These are phyloP conservation scores for Ptychadena robeensis DNA, from an alignment of 2,797 vertebrate species.

Conservation along the genomic window DNA sequence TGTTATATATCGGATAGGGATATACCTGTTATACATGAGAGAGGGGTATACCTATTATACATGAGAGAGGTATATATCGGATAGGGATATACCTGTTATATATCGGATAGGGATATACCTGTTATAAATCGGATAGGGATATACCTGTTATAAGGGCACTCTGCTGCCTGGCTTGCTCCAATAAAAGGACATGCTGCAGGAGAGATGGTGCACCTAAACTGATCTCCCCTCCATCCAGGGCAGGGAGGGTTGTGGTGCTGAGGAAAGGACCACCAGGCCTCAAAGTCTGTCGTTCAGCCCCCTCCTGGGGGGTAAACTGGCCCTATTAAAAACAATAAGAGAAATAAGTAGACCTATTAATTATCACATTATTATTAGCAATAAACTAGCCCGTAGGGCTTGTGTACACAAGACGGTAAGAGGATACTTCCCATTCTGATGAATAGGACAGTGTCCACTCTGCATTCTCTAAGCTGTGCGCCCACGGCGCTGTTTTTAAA, in stretches of 20 bases:
- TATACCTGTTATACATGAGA: too few relatives aligned
- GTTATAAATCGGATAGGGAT: too few relatives aligned
- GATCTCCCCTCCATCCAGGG: constrained; percentile 81
- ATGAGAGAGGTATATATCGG: too few relatives aligned
- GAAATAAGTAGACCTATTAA: background rate
- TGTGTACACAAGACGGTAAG: too few relatives aligned
- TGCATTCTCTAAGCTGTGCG: too few relatives aligned
- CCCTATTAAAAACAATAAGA: constrained; percentile 6
- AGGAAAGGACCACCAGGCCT: constrained; percentile 88
- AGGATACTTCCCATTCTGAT: too few relatives aligned
- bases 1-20: too few relatives aligned
- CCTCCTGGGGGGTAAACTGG: constrained; percentile 84
- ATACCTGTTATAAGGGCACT: constrained; percentile 87
- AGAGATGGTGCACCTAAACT: constrained; percentile 86
- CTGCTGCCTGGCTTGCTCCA: constrained; percentile 94
- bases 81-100: too few relatives aligned
- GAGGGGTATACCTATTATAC: too few relatives aligned
- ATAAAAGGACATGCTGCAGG: constrained; percentile 89
- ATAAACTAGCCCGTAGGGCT: background rate
- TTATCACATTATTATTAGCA: background rate
- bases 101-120: too few relatives aligned
- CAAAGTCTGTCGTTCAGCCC: constrained; percentile 86
- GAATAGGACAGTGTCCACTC: too few relatives aligned
- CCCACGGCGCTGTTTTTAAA: too few relatives aligned
- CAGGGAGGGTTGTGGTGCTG: constrained; percentile 88